A percentile compares a stretch with the other conserved stretches of the same genome.
Evolutionary conservation across 2,113 vertebrate genomes (phyloP).

Genomic region (Ctenomys sociabilis): DNA sequence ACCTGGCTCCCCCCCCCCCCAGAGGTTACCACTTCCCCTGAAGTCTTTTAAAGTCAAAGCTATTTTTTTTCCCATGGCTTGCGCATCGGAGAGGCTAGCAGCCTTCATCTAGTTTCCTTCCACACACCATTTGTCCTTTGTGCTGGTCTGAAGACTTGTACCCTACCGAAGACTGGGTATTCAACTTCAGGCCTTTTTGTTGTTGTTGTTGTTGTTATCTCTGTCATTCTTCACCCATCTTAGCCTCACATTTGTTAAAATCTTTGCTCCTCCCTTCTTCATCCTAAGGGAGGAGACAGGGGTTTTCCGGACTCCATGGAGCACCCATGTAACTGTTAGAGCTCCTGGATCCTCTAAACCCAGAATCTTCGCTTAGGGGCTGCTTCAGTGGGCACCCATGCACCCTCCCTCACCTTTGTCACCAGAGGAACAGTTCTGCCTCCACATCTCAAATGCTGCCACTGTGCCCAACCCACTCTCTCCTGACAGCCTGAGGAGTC

Average conservation of each 20-base stretch:
- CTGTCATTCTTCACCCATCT: not conserved
- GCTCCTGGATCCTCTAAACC: slow-evolving; percentile 42
- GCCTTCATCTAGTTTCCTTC: slow-evolving; percentile 11
- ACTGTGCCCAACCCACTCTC: not conserved
- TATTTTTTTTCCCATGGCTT: slow-evolving; percentile 63
- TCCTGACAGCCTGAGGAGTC: not conserved
- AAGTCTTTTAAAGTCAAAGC: slow-evolving; percentile 61
- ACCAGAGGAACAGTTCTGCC: not conserved
- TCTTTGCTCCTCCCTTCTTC: slow-evolving; percentile 23
- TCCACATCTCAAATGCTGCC: not conserved
- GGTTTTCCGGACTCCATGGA: not conserved
- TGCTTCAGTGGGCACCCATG: not conserved
- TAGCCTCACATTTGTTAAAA: not conserved
- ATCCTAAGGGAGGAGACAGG: not conserved
- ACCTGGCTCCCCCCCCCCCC: slow-evolving; percentile 65
- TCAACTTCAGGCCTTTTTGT: not conserved
- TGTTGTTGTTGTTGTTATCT: too few relatives aligned
- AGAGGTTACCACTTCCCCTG: slow-evolving; percentile 72
- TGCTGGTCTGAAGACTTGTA: not conserved
- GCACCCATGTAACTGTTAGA: not conserved
- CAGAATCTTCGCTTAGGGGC: not conserved
- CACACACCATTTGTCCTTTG: slow-evolving; percentile 15
- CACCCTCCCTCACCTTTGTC: not conserved
- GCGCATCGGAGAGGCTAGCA: not conserved
- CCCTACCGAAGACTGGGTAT: not conserved